Base-by-base conservation (phyloP, 1,140 invertebrate species). In the Rhagoletis zephyria region DNA sequence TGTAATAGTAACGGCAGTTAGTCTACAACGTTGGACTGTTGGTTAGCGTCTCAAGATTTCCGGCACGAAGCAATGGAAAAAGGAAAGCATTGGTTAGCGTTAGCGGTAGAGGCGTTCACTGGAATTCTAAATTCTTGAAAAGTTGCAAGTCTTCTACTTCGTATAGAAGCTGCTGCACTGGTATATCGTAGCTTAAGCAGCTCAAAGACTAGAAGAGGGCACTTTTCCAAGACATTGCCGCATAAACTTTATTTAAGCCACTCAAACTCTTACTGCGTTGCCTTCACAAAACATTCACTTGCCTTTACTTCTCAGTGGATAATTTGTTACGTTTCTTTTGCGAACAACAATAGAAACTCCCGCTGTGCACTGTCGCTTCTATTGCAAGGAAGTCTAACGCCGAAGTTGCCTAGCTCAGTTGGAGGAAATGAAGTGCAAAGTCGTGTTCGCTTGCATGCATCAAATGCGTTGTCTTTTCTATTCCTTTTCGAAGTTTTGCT, bases 361-460 rank as follows among this genome's bases (percentile, higher is more conserved):
- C 6, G 74, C 74, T 81, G 74, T 81, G 74, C 74, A 59, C 6
- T 10, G 45, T n/a, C 30, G 30, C 30, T 30, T 30, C 30, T 7
- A n/a, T 56, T n/a, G 74, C 19, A 81, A 81, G n/a, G n/a, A 81
- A 81, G 48, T 19, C n/a, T n/a, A 14, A 30, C 6, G 40, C 12
- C 14, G 42, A 30, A 9, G n/a, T 40, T 59, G n/a, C 16, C 56
- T 51, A 45, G 74, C 74, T 51, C 51, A 56, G 74, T 56, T 81
- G 74, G 64, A 6, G 64, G 64, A 67, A 67, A 67, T 67, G 48
- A 81, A 81, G 74, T 81, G 74, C 74, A 81, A 81, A 81, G 9
- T 81, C 51, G 74, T 81, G 74, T 81, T 81, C 16, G 9, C n/a
- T n/a, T 16, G 74, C 48, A 59, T 30, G 61, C 61, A 4, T 81